A percentile compares a stretch with the other conserved stretches of the same genome.
phyloP scores from a whole-genome alignment of 2,113 vertebrate genomes.

The Patagioenas fasciata region DNA sequence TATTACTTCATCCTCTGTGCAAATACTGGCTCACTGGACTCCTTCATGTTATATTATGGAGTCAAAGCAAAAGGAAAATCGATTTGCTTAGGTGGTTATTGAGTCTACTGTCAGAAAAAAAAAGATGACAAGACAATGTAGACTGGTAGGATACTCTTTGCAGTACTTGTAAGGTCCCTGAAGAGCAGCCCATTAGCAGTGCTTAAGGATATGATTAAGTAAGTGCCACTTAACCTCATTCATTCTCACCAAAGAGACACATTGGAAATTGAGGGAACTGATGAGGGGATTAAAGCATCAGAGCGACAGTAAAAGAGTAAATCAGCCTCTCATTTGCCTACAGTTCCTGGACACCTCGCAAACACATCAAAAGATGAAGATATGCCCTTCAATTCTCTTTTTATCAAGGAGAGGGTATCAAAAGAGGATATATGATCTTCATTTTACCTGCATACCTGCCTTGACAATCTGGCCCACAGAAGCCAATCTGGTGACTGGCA shows the following conservation, averaged over 20 bases:
- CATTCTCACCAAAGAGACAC: background rate
- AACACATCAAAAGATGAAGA: background rate
- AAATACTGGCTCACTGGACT: background rate
- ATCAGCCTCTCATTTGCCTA: background rate
- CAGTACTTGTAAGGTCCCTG: background rate
- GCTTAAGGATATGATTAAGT: background rate
- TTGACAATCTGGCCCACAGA: background rate
- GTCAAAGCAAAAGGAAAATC: background rate
- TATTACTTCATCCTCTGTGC: background rate
- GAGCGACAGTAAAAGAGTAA: background rate
- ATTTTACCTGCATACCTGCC: background rate
- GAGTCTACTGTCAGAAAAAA: background rate
- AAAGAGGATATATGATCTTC: accelerated
- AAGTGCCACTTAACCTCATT: background rate
- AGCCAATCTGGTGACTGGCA: background rate
- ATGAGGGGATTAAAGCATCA: background rate
- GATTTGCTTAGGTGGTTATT: background rate
- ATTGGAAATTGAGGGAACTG: background rate
- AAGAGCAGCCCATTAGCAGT: background rate
- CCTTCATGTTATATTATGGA: background rate
- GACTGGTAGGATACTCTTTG: background rate
- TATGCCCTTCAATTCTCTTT: background rate
- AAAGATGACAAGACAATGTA: background rate
- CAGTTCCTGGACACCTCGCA: background rate
- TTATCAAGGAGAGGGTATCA: background rate